Evolutionary conservation across 2,888 invertebrate species (phyloP), one percentile per base, ranked within the genome.

Genomic region (Cryptocephalus primarius): DNA sequence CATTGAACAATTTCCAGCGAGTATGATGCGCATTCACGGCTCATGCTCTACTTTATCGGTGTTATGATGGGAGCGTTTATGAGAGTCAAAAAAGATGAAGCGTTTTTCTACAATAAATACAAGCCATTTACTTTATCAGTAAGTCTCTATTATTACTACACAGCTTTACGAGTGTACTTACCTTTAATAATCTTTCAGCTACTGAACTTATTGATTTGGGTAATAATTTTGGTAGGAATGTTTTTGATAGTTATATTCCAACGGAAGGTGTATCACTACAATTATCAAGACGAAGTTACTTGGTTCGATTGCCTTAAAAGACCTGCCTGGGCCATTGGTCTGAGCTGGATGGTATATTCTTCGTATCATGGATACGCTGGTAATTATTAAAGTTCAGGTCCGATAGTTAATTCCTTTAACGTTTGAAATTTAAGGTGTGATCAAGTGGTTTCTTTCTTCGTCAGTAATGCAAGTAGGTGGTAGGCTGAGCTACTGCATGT

Each of bases 401-500:
- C 2, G n/a, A 36, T 6, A 11, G 3, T 11, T 34, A 10, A 33
- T 32, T 22, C 8, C 12, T 36, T 36, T 36, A 44, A 39, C 11
- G 33, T 22, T 39, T n/a, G 11, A 32, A 12, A 42, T 38, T 22
- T 45, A 48, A 76, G 76, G 76, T 53, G 68, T 72, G 9, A 61
- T 77, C 6, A 73, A 76, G 56, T 75, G 73, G 72, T 71, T 77
- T 49, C 62, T 78, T 1, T 74, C 74, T 0, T 59, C 72, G 1
- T 58, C 62, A 8, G 53, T 75, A 33, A 77, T 77, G 71, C 74
- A 75, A 60, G 62, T 76, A 8, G 69, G 76, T 1, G 72, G 74
- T 1, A 70, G 76, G 9, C 62, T 79, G 6, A 75, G 76, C 0
- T 79, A 74, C 51, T 74, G 74, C 9, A 71, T 77, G 63, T 78